Percentiles rank a stretch among this genome's conserved stretches.
Conservation (phyloP, 2,888 invertebrate species). For the Leuctra nigra region DNA sequence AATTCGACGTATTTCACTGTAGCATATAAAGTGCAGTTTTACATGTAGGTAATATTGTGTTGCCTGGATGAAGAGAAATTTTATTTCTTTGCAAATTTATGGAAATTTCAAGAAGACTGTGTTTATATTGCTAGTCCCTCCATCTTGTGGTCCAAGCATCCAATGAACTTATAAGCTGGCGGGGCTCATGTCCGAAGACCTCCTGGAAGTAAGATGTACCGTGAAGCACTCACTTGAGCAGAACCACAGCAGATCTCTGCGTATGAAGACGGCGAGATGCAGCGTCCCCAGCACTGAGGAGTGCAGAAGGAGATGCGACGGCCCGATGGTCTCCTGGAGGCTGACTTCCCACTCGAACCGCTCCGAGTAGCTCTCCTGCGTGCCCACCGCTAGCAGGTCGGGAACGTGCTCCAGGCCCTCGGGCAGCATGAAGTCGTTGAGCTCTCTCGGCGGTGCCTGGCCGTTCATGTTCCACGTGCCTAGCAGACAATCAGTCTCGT, state of each 20-base stretch:
- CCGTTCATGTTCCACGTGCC: conserved; percentile 99
- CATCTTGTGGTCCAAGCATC: too few species aligned
- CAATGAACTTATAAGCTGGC: too few species aligned
- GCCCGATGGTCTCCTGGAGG: conserved; percentile 88
- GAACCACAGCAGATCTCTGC: conserved; percentile 93
- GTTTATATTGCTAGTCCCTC: too few species aligned
- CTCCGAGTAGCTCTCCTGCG: conserved; percentile 88
- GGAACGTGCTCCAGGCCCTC: conserved; percentile 77
- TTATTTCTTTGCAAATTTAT: too few species aligned
- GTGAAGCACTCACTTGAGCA: conserved; percentile 64
- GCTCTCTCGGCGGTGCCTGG: conserved; percentile 54
- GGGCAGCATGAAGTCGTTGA: conserved; percentile 88
- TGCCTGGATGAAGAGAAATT: too few species aligned
- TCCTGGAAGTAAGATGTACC: too few species aligned
- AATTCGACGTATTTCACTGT: too few species aligned
- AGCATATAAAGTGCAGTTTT: too few species aligned
- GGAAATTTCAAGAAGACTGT: too few species aligned
- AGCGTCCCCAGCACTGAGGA: conserved; percentile 81
- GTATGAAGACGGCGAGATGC: conserved; percentile 79
- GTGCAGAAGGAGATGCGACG: conserved; percentile 85
- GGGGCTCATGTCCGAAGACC: too few species aligned
- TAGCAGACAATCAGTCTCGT: too few species aligned
- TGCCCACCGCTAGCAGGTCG: conserved; percentile 87
- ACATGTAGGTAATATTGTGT: too few species aligned
- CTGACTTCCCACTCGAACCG: conserved; percentile 83